Conservation (phyloP, 2,888 invertebrate species). For the Oeneis ivallda region DNA sequence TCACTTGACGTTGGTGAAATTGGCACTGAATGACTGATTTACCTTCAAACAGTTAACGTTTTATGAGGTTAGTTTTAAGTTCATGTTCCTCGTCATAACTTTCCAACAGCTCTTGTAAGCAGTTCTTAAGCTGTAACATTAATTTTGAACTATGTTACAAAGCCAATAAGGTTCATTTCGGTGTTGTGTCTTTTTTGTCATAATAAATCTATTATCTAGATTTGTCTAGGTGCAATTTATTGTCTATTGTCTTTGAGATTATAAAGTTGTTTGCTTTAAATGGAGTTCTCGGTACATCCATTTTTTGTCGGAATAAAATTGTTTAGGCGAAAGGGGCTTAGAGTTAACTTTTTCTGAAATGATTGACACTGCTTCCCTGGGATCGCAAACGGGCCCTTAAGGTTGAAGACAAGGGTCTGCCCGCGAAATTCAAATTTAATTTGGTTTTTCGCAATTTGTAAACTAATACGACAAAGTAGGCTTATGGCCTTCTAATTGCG, state of each 20-base stretch:
- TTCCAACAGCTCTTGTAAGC: background rate
- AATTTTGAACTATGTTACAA: background rate
- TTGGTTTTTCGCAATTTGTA: no score
- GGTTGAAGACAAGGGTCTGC: no score
- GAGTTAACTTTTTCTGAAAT: no score
- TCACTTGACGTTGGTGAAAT: no score
- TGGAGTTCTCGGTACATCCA: conserved; percentile 25
- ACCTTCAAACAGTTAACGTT: no score
- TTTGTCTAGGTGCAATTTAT: conserved; percentile 70
- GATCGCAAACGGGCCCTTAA: no score
- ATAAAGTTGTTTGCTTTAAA: conserved; percentile 34
- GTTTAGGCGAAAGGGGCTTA: background rate
- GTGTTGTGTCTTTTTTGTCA: conserved; percentile 43
- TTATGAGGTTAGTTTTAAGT: background rate
- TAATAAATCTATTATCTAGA: conserved; percentile 62
- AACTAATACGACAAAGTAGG: no score
- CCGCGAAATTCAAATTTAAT: no score
- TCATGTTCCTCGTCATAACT: background rate
- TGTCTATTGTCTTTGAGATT: conserved; percentile 60
- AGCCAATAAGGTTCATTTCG: conserved; percentile 1
- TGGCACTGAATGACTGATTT: no score
- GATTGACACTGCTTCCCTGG: no score
- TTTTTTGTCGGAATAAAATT: conserved; percentile 1
- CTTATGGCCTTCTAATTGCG: no score
- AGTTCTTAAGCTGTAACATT: background rate